Evolutionary conservation across 30 jellyfish, hydroid and myxozoan genomes (phyloP).

Genomic region (Pelagia noctiluca): DNA sequence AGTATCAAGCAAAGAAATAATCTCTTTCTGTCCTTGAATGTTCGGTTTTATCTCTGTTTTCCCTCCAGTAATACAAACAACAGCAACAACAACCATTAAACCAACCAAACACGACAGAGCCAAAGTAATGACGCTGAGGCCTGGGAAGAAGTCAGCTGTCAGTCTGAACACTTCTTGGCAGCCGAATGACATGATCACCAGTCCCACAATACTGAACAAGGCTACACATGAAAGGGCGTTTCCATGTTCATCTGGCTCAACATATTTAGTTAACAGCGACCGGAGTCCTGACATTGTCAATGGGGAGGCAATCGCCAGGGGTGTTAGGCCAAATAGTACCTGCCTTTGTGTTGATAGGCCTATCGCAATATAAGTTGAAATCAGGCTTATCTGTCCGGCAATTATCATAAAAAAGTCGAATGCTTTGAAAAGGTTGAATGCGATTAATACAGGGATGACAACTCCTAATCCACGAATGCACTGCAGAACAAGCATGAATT

Average conservation of each 20-base stretch:
- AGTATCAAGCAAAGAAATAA: too few relatives aligned
- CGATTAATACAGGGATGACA: conserved; percentile 25
- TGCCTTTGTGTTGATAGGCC: conserved; percentile 11
- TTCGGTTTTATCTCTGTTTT: too few relatives aligned
- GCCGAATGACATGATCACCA: conserved; percentile 46
- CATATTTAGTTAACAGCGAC: conserved; percentile 53
- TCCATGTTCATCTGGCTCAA: conserved; percentile 51
- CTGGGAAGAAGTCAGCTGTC: conserved; percentile 65
- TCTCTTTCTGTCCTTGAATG: too few relatives aligned
- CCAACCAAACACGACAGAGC: too few relatives aligned
- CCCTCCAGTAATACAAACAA: not conserved
- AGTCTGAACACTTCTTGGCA: conserved; percentile 46
- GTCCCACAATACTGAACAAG: conserved; percentile 48
- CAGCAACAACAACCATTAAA: too few relatives aligned
- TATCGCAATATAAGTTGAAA: conserved; percentile 48
- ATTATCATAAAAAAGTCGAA: conserved; percentile 38
- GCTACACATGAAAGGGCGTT: conserved; percentile 61
- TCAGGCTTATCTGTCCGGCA: conserved; percentile 46
- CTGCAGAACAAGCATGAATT: conserved; percentile 33
- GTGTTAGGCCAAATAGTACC: conserved; percentile 20
- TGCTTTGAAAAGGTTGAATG: conserved; percentile 25
- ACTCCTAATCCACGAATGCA: conserved; percentile 56
- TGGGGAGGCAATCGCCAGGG: conserved; percentile 61
- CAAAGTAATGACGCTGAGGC: conserved; percentile 46
- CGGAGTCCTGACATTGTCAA: conserved; percentile 69